phyloP scores from a whole-genome alignment of 2,113 vertebrate species.

The Panurus biarmicus region DNA sequence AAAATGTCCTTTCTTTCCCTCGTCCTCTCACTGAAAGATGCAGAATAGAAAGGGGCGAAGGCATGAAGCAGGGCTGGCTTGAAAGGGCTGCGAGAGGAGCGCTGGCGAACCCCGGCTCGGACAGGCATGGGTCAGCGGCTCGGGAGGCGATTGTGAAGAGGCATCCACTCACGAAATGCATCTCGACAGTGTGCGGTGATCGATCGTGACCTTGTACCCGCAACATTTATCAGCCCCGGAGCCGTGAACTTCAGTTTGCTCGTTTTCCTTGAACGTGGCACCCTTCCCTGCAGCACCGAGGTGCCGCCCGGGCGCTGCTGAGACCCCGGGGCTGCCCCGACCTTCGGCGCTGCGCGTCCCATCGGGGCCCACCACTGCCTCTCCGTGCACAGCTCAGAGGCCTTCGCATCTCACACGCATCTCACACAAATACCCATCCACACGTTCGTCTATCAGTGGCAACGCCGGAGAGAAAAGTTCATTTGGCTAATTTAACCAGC shows the following conservation, averaged over 20 bases:
- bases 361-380: background rate
- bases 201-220: conserved; percentile 77
- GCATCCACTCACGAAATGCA: conserved; percentile 86
- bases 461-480: conserved; percentile 29
- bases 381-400: background rate
- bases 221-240: conserved; percentile 62
- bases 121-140: conserved; percentile 77
- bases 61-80: conserved; percentile 54
- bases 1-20: conserved; percentile 68
- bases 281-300: background rate
- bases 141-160: conserved; percentile 78
- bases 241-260: conserved; percentile 66
- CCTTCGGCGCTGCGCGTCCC: background rate
- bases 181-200: conserved; percentile 80
- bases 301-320: background rate
- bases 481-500: conserved; percentile 57
- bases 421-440: background rate
- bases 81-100: conserved; percentile 67
- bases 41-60: conserved; percentile 52
- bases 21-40: conserved; percentile 45
- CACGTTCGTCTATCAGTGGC: background rate
- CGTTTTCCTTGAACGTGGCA: conserved; percentile 61
- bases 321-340: background rate
- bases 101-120: conserved; percentile 56
- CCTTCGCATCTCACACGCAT: background rate